Evolutionary conservation across 1,140 invertebrate genomes (phyloP).

Genomic region (Temnothorax curvispinosus): DNA sequence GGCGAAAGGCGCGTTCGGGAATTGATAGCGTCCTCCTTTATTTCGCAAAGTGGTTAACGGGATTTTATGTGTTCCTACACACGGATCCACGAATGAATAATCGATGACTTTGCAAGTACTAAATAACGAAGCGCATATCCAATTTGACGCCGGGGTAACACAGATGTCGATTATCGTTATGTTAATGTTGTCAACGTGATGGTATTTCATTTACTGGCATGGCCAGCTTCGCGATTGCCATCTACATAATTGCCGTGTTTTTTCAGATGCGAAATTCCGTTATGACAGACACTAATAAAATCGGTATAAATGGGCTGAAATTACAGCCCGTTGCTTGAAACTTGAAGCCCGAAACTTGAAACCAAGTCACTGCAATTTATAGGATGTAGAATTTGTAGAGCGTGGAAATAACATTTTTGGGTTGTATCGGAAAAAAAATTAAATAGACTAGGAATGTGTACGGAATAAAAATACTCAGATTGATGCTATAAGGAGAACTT

Average conservation of each 20-base stretch:
- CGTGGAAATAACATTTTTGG: neutral
- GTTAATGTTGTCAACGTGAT: neutral
- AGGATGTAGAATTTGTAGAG: neutral
- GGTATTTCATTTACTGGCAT: neutral
- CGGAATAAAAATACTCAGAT: neutral
- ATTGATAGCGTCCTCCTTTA: constrained; percentile 51
- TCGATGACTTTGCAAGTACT: neutral
- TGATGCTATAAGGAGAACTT: neutral
- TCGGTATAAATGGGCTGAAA: neutral
- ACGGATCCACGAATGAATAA: neutral
- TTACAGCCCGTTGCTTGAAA: neutral
- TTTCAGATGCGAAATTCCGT: neutral
- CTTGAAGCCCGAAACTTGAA: neutral
- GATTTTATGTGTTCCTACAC: constrained; percentile 25
- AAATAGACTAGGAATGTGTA: neutral
- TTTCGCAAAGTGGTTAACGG: constrained; percentile 42
- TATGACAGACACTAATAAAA: constrained; percentile 7
- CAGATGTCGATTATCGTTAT: neutral
- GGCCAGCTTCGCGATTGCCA: neutral
- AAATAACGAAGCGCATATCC: neutral
- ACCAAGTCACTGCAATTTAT: neutral
- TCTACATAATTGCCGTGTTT: neutral
- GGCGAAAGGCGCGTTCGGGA: constrained; percentile 19
- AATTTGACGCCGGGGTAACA: neutral
- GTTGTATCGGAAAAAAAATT: neutral